Evolutionary conservation across 2,888 invertebrate species (phyloP), one percentile per base, ranked within the genome.

Genomic region (Drosophila sordidula): DNA sequence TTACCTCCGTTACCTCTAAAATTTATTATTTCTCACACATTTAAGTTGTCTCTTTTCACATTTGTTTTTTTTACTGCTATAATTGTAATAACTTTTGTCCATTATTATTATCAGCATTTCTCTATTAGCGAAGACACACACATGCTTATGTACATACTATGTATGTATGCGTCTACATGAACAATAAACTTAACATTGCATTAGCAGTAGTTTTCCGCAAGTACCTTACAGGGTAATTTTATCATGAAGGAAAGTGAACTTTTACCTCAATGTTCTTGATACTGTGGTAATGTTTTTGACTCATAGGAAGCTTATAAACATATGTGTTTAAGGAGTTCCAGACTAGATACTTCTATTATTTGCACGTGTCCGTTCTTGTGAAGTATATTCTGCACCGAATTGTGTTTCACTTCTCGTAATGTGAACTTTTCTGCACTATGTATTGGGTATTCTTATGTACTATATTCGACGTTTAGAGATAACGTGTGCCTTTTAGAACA

Each of bases 51-150:
- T 49, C 9, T 32, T 44, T 49, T 8, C 26, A 39, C 42, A 44
- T 34, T 55, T 54, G 8, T 25, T 36, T 29, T 38, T 51, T 56
- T 3, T 38, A 46, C 34, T 63, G 72, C 63, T 49, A 63, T 78
- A 67, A 67, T 64, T 75, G 63, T 62, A 68, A 63, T 55, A 69
- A 56, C 70, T 70, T 65, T 68, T 70, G 63, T 66, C 68, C 58
- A 68, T 79, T 76, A 80, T 47, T 67, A 49, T 42, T 54, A 73
- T 70, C 65, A 62, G 58, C 51, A 49, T 61, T 65, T 42, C n/a
- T 42, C 12, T 41, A 44, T 50, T 36, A 39, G 32, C 51, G 46
- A 9, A 14, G 25, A 12, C 16, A 25, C 14, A 32, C 6, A 34
- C 32, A 14, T 8, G 14, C 2, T 11, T 32, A 12, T 1, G n/a